Base-by-base conservation (phyloP, 2,113 vertebrate genomes). In the Stomatorhinus ivindoensis region DNA sequence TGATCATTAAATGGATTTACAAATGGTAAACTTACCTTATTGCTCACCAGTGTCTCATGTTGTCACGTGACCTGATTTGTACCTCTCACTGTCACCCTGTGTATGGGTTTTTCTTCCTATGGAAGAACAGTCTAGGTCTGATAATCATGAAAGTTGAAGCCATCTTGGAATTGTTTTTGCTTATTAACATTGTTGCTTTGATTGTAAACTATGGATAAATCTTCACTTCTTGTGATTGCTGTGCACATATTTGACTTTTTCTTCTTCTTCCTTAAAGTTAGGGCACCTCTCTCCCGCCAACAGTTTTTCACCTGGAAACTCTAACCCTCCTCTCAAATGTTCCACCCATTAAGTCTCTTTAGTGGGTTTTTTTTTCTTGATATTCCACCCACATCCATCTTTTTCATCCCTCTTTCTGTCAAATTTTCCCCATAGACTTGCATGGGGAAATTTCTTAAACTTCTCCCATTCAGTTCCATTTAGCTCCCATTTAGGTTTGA, bases 61-160 rank as follows among this genome's bases (percentile, higher is more conserved):
- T 87, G 55, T 58, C 42, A 44, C 19, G 15, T 65, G 31, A 61
- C 39, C 35, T 44, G 73, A 53, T 89, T 24, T 89, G 31, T 24
- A 24, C 73, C 76, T n/a, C 50, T 83, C 17, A 2, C 17, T 46
- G 42, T 85, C 39, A 44, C 55, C 8, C 4, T 17, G 24, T 85
- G 84, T 17, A 35, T 83, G 55, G 24, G 35, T 82, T 24, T 82
- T 94, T 95, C 94, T 94, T 95, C 95, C 93, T 69, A 90, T 95
- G 94, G 94, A 95, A 95, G 93, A 93, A 88, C 89, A 84, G 90
- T 65, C 50, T 50, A 61, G 73, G 48, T 46, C 42, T 61, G 80
- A 89, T 85, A 4, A 89, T 27, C 88, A 31, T 44, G 21, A 8
- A 46, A 19, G 80, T 4, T 39, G 27, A 53, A 24, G 69, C 27